Conservation (phyloP, 2,888 invertebrate genomes). For the Leistus spinibarbis region DNA sequence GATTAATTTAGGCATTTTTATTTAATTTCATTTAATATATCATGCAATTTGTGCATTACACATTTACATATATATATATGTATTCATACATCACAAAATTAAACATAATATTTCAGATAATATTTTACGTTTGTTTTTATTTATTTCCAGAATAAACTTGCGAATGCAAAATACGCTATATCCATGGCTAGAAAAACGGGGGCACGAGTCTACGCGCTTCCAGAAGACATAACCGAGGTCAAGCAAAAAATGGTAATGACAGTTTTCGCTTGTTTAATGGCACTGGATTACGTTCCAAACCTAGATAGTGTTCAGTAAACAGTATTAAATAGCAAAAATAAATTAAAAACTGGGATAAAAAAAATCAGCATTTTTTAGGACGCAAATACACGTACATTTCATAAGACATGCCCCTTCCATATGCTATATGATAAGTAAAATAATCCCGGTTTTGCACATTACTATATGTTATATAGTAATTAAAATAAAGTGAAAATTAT, state of each 20-base stretch:
- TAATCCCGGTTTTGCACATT: too few species aligned
- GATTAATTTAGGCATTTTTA: conserved; percentile 6
- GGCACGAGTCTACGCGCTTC: conserved; percentile 96
- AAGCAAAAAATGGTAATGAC: conserved; percentile 99
- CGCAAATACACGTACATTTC: too few species aligned
- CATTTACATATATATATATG: neutral
- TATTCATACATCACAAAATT: neutral
- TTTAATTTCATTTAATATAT: neutral
- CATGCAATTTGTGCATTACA: neutral
- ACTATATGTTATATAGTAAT: too few species aligned
- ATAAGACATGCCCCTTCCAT: too few species aligned
- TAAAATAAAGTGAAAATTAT: too few species aligned
- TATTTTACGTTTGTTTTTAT: neutral
- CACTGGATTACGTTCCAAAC: conserved; percentile 91
- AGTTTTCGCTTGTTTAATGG: conserved; percentile 99
- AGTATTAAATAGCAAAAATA: too few species aligned
- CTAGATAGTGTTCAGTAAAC: conserved; percentile 64
- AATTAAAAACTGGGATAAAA: too few species aligned
- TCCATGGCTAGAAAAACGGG: conserved; percentile 98
- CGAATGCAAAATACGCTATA: conserved; percentile 99
- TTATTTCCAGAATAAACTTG: conserved; percentile 81
- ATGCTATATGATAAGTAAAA: too few species aligned
- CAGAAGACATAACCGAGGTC: conserved; percentile 97
- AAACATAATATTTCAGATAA: conserved; percentile 2
- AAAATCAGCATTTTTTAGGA: too few species aligned